Conservation (phyloP, 2,113 vertebrate species). For the Eurypyga helias region DNA sequence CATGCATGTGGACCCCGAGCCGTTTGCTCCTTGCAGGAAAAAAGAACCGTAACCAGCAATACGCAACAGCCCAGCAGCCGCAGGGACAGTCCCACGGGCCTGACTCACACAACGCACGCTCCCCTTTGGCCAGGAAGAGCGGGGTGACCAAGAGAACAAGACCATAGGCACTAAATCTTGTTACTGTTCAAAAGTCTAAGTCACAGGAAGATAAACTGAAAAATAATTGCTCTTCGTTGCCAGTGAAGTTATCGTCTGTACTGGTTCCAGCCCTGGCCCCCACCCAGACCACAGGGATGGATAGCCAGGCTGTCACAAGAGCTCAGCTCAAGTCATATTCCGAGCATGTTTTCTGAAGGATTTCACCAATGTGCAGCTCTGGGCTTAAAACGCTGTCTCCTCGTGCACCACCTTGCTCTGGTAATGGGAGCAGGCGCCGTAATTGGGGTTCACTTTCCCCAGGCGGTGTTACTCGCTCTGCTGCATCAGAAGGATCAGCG, state of each 20-base stretch:
- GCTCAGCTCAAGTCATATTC: background rate
- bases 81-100: constrained; percentile 51
- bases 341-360: background rate
- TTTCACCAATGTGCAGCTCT: background rate
- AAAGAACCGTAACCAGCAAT: background rate
- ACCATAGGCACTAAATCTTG: background rate
- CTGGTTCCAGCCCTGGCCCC: constrained; percentile 38
- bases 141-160: constrained; percentile 11
- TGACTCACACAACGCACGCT: constrained; percentile 28
- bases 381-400: background rate
- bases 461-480: background rate
- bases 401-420: background rate
- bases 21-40: background rate
- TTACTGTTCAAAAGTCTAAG: background rate
- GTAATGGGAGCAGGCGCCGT: background rate
- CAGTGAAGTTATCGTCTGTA: constrained; percentile 3
- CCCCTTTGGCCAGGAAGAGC: constrained; percentile 23
- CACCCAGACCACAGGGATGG: constrained; percentile 37
- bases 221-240: constrained; percentile 7
- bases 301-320: background rate
- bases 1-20: constrained; percentile 43
- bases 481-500: background rate
- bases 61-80: constrained; percentile 25
- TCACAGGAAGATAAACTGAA: constrained; percentile 36
- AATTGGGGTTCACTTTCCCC: background rate